Conservation (phyloP, 2,113 vertebrate genomes). For the Alouatta palliata region DNA sequence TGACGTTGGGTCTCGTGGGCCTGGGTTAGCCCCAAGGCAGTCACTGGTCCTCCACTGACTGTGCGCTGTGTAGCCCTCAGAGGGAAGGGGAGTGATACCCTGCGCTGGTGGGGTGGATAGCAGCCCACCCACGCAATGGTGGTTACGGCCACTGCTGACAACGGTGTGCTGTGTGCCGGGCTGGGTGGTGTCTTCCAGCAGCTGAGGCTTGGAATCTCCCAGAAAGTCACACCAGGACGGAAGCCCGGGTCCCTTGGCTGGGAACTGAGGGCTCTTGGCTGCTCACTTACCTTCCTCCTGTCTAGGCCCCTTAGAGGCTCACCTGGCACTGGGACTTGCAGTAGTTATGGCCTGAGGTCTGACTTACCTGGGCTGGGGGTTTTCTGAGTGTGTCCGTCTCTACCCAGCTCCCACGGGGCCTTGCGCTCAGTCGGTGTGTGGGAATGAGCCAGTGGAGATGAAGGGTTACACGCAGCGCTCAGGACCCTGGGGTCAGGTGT, state of each 20-base stretch:
- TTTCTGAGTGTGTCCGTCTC: neutral
- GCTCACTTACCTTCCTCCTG: neutral
- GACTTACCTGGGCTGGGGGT: neutral
- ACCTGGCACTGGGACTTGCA: neutral
- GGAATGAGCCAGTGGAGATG: neutral
- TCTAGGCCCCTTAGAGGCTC: neutral
- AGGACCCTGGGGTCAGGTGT: neutral
- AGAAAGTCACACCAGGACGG: neutral
- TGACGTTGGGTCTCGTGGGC: neutral
- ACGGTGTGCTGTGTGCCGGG: too few relatives aligned
- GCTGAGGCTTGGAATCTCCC: neutral
- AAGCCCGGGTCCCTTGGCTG: rapidly evolving
- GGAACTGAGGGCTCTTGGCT: neutral
- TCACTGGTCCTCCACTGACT: neutral
- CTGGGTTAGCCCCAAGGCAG: neutral
- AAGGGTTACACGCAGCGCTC: too few relatives aligned
- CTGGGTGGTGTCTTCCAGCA: neutral
- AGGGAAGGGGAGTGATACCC: neutral
- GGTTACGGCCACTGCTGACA: rapidly evolving
- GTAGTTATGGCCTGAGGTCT: neutral
- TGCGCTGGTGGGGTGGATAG: neutral
- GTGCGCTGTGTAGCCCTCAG: neutral
- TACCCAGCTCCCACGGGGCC: rapidly evolving
- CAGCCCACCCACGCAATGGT: neutral
- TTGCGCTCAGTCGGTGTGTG: neutral